phyloP scores from a whole-genome alignment of 2,888 invertebrate genomes.

The Lydus trimaculatus region DNA sequence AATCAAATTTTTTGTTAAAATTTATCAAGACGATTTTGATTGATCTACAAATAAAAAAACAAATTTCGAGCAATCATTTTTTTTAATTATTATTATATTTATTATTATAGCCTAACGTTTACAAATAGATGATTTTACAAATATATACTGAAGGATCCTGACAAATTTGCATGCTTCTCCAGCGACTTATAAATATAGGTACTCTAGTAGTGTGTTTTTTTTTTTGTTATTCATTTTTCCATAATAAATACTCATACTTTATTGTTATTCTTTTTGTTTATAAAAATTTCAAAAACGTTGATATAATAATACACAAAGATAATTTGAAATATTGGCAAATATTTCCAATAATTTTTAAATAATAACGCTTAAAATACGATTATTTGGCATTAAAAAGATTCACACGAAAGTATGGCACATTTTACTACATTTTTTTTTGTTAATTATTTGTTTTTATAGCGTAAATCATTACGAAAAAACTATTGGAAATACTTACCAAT shows the following conservation, averaged over 20 bases:
- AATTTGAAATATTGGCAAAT: neutral
- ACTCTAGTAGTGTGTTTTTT: slow-evolving; percentile 58
- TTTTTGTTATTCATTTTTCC: slow-evolving; percentile 34
- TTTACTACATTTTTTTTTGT: slow-evolving; percentile 19
- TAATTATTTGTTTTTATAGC: neutral
- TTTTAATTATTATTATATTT: slow-evolving; percentile 41
- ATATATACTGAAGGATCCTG: slow-evolving; percentile 54
- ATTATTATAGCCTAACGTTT: slow-evolving; percentile 54
- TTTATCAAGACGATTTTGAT: neutral
- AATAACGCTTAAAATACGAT: slow-evolving; percentile 12
- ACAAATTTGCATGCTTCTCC: slow-evolving; percentile 54
- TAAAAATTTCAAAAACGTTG: slow-evolving; percentile 21
- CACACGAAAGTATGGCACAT: slow-evolving; percentile 42
- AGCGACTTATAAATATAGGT: slow-evolving; percentile 57
- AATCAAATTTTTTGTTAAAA: no score
- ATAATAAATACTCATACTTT: slow-evolving; percentile 41
- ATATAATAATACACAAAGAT: slow-evolving; percentile 31
- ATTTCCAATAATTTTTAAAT: neutral
- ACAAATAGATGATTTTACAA: slow-evolving; percentile 59
- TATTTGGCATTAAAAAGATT: slow-evolving; percentile 43
- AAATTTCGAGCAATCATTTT: slow-evolving; percentile 30
- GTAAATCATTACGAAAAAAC: neutral
- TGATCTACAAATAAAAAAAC: neutral
- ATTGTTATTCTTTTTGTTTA: slow-evolving; percentile 28
- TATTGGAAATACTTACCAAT: neutral